phyloP scores from a whole-genome alignment of 2,797 vertebrate genomes.

The Eospalax fontanierii region DNA sequence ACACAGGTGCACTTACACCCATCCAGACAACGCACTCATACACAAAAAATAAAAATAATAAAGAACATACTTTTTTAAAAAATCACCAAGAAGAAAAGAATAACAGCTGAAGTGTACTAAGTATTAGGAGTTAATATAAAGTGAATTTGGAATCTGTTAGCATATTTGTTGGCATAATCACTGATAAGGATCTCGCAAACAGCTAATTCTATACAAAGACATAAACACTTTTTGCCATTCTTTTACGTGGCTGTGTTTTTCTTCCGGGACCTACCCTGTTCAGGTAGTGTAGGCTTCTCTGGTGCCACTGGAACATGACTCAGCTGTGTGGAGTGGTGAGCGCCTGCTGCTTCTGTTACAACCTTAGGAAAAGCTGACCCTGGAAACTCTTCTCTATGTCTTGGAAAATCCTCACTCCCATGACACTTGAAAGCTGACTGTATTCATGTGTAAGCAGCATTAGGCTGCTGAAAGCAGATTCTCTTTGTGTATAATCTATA shows the following conservation, averaged over 20 bases:
- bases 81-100: no score
- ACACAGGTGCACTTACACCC: no score
- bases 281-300: neutral
- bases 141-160: conserved; percentile 22
- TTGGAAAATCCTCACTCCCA: conserved; percentile 56
- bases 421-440: conserved; percentile 53
- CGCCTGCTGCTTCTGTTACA: neutral
- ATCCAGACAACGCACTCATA: no score
- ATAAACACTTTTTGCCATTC: neutral
- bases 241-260: neutral
- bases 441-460: conserved; percentile 16
- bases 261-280: conserved; percentile 1
- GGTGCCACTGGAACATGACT: neutral
- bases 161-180: conserved; percentile 48
- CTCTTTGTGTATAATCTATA: conserved; percentile 64
- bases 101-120: neutral
- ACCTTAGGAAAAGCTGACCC: neutral
- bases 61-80: no score
- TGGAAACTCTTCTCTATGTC: conserved; percentile 27
- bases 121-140: conserved; percentile 52
- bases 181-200: neutral
- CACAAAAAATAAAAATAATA: no score
- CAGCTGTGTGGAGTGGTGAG: neutral
- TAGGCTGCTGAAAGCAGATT: conserved; percentile 21
- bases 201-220: neutral